Evolutionary conservation across 1,140 invertebrate species (phyloP).

Genomic region (Ceratina calcarata): DNA sequence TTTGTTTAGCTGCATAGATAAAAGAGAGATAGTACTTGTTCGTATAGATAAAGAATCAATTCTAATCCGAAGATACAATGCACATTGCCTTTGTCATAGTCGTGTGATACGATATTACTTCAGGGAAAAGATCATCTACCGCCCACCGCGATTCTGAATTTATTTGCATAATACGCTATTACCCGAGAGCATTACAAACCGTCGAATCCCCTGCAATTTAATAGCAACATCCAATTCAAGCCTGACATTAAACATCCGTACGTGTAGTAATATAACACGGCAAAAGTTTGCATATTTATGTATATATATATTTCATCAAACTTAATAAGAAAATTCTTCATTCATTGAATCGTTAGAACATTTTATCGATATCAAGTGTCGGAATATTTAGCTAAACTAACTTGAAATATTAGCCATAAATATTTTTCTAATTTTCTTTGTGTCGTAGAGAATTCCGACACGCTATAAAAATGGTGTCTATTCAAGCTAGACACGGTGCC

Average conservation of each 20-base stretch:
- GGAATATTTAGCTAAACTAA: neutral
- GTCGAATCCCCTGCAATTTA: neutral
- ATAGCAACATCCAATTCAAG: neutral
- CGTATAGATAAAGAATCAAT: neutral
- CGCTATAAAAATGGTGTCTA: too few species aligned
- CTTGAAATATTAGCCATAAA: neutral
- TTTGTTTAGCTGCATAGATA: too few species aligned
- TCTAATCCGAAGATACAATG: slow-evolving; percentile 2
- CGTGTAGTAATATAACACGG: too few species aligned
- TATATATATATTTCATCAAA: too few species aligned
- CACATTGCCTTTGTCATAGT: neutral
- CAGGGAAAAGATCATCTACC: slow-evolving; percentile 14
- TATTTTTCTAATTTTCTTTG: neutral
- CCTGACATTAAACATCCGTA: neutral
- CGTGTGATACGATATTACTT: neutral
- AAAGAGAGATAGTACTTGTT: too few species aligned
- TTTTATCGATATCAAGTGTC: neutral
- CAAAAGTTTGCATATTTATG: neutral
- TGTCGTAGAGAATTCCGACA: neutral
- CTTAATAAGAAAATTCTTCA: neutral
- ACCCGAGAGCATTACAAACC: slow-evolving; percentile 5
- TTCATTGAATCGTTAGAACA: too few species aligned
- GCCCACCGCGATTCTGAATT: slow-evolving; percentile 10
- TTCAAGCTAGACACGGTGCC: neutral
- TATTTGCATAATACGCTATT: slow-evolving; percentile 22